Evolutionary conservation across 2,797 vertebrate species (phyloP).

Genomic region (Poeciliopsis gracilis): DNA sequence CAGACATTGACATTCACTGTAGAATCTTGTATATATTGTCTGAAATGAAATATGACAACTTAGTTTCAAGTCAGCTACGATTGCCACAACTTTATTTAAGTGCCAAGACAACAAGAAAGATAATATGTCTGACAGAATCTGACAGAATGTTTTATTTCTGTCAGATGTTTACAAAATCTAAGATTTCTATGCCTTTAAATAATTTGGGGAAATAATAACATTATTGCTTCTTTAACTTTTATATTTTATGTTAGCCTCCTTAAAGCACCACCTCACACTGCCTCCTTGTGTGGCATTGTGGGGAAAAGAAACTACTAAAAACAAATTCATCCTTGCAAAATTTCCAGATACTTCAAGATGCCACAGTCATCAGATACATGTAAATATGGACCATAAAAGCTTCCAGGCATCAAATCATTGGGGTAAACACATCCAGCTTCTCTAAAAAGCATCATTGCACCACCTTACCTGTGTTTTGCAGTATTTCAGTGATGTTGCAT

Average conservation of each 20-base stretch:
- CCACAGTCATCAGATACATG: neutral
- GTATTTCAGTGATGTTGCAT: constrained; percentile 5
- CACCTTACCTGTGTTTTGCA: neutral
- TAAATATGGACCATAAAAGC: neutral
- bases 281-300: too few species aligned
- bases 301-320: too few species aligned
- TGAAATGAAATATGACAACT: neutral
- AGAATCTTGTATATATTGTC: neutral
- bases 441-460: constrained; percentile 1
- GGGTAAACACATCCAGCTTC: neutral
- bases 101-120: neutral
- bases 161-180: neutral
- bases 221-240: neutral
- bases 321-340: too few species aligned
- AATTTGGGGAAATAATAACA: neutral
- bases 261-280: too few species aligned
- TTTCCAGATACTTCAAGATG: neutral
- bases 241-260: neutral
- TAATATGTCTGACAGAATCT: too few species aligned
- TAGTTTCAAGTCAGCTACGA: neutral
- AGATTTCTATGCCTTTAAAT: neutral
- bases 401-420: neutral
- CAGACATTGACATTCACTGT: neutral
- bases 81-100: neutral
- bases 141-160: neutral